These are phyloP conservation scores for Gavialis gangeticus DNA, from an alignment of 2,113 vertebrate species.

Conservation along the genomic window DNA sequence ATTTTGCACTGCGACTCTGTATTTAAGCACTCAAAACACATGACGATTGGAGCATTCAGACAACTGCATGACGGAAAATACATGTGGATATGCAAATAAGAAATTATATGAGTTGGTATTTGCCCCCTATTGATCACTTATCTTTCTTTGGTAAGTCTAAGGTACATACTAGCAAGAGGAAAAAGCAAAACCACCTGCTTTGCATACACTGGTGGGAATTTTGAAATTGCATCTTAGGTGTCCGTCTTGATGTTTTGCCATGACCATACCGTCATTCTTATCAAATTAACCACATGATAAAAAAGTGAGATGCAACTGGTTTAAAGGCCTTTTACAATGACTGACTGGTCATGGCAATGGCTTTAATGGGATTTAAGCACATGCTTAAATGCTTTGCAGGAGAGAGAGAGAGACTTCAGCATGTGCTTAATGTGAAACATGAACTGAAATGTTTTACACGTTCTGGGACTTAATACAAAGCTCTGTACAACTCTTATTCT, in stretches of 20 bases:
- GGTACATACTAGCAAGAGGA: background rate
- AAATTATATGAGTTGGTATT: background rate
- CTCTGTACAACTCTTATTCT: background rate
- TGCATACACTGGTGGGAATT: background rate
- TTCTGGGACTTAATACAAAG: background rate
- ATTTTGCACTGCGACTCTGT: background rate
- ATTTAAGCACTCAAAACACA: background rate
- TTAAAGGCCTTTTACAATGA: background rate
- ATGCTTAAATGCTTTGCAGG: background rate
- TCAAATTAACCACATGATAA: too few relatives aligned
- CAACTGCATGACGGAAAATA: background rate
- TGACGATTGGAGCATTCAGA: background rate
- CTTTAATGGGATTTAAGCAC: background rate
- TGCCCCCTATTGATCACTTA: fast-evolving
- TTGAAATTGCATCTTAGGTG: background rate
- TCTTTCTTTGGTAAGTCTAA: background rate
- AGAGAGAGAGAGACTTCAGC: background rate
- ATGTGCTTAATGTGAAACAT: constrained; percentile 20
- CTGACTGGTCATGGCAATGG: background rate
- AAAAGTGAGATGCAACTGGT: background rate
- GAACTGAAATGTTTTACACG: background rate
- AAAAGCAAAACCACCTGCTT: background rate
- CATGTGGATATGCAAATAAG: background rate
- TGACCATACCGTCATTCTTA: background rate
- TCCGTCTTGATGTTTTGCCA: background rate